Evolutionary conservation across 2,888 invertebrate genomes (phyloP).

Genomic region (Mythimna vitellina): DNA sequence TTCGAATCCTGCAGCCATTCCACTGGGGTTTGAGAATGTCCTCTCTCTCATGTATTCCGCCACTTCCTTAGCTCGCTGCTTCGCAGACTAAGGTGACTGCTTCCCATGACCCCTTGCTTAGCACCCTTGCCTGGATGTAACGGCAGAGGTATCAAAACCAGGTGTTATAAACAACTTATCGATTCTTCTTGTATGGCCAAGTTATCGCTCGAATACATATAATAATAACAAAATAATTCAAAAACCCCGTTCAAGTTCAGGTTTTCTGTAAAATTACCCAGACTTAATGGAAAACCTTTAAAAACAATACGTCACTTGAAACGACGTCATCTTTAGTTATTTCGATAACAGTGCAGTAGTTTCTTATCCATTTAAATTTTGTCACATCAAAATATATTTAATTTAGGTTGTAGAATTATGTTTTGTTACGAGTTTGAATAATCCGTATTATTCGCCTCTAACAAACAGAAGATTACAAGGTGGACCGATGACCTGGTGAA

Average conservation of each 20-base stretch:
- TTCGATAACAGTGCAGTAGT: not conserved
- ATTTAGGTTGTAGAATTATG: not conserved
- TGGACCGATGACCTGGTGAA: too few species aligned
- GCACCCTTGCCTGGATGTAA: too few species aligned
- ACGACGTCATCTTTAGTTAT: not conserved
- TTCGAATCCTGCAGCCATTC: too few species aligned
- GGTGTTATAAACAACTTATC: not conserved
- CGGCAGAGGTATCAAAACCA: not conserved
- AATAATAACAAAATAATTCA: not conserved
- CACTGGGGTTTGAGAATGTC: too few species aligned
- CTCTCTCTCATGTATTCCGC: too few species aligned
- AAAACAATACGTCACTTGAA: not conserved
- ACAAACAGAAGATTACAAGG: too few species aligned
- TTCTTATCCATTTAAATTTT: slow-evolving; percentile 1
- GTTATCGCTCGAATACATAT: not conserved
- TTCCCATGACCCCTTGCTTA: too few species aligned
- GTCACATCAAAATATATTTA: not conserved
- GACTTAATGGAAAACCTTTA: not conserved
- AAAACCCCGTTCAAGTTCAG: not conserved
- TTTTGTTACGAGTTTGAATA: not conserved
- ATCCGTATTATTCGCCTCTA: not conserved
- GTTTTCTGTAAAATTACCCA: not conserved
- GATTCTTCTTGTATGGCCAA: not conserved
- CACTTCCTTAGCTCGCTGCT: too few species aligned
- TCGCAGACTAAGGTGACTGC: too few species aligned